Evolutionary conservation across 2,888 invertebrate species (phyloP).

Genomic region (Drosophila neonasuta): DNA sequence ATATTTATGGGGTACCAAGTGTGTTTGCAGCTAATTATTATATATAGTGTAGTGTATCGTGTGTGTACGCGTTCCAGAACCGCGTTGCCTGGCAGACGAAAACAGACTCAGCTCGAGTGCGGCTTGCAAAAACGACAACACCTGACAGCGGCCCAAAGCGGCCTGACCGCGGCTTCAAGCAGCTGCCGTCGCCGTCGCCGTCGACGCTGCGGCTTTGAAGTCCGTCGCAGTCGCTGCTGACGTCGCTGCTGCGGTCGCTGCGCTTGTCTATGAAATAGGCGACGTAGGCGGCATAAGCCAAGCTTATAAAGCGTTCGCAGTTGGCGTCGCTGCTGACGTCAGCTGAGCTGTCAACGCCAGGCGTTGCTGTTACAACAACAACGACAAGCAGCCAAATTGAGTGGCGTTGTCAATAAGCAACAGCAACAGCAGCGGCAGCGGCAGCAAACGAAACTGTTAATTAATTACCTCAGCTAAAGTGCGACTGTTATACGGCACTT

Average conservation of each 20-base stretch:
- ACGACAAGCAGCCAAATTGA: conserved; percentile 46
- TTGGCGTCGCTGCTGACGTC: conserved; percentile 6
- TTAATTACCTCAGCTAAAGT: conserved; percentile 45
- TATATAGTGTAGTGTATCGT: neutral
- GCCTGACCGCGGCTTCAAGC: conserved; percentile 36
- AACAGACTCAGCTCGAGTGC: conserved; percentile 75
- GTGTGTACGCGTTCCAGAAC: conserved; percentile 75
- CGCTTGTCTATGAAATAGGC: conserved; percentile 28
- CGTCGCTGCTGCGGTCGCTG: conserved; percentile 20
- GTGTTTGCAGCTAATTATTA: conserved; percentile 3
- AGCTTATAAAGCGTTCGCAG: conserved; percentile 31
- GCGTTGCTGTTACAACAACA: conserved; percentile 10
- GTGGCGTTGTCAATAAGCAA: conserved; percentile 24
- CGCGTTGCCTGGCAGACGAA: conserved; percentile 80
- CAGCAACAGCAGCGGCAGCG: conserved; percentile 18
- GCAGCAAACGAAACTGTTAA: conserved; percentile 45
- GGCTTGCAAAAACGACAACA: conserved; percentile 79
- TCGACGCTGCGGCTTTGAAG: neutral
- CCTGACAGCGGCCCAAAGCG: conserved; percentile 61
- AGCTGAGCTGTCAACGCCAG: conserved; percentile 6
- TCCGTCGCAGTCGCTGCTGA: conserved; percentile 3
- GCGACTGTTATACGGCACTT: conserved; percentile 19
- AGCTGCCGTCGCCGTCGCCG: neutral
- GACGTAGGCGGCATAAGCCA: conserved; percentile 21
- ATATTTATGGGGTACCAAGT: neutral